A percentile compares a stretch with the other conserved stretches of the same genome.
Conservation (phyloP, 1,140 invertebrate genomes). For the Aphelinus atriplicis region DNA sequence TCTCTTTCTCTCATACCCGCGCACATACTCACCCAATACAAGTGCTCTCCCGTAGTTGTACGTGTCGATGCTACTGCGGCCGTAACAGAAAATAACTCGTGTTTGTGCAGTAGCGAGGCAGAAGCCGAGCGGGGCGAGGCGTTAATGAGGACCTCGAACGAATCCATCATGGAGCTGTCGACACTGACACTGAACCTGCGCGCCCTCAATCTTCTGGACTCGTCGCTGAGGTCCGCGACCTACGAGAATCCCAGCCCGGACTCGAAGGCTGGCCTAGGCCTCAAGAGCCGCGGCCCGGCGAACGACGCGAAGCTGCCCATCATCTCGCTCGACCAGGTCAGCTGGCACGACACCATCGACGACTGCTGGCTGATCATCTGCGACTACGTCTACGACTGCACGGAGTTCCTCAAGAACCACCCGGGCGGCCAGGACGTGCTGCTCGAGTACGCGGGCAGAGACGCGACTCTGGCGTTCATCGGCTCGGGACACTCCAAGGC, state of each 20-base stretch:
- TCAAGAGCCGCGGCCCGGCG: neutral
- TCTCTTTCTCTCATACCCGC: neutral
- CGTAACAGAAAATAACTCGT: neutral
- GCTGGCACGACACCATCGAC: constrained; percentile 71
- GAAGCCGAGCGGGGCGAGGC: neutral
- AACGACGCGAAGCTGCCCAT: constrained; percentile 42
- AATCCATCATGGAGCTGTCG: constrained; percentile 3
- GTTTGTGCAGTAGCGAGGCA: constrained; percentile 6
- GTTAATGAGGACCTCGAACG: neutral
- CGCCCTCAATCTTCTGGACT: constrained; percentile 7
- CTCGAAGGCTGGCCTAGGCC: neutral
- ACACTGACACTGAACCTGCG: neutral
- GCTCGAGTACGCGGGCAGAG: constrained; percentile 85
- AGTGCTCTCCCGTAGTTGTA: neutral
- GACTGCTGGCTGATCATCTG: constrained; percentile 81
- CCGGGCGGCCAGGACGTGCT: constrained; percentile 87
- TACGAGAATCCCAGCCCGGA: neutral
- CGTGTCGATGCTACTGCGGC: neutral
- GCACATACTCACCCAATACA: no score
- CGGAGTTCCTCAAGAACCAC: constrained; percentile 79
- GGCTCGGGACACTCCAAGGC: constrained; percentile 80
- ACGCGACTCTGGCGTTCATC: constrained; percentile 85
- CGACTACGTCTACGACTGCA: constrained; percentile 81
- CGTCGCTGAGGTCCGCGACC: neutral
- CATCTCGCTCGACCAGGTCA: constrained; percentile 73